phyloP scores from a whole-genome alignment of 2,797 vertebrate species.

The Leptoclinus maculatus region DNA sequence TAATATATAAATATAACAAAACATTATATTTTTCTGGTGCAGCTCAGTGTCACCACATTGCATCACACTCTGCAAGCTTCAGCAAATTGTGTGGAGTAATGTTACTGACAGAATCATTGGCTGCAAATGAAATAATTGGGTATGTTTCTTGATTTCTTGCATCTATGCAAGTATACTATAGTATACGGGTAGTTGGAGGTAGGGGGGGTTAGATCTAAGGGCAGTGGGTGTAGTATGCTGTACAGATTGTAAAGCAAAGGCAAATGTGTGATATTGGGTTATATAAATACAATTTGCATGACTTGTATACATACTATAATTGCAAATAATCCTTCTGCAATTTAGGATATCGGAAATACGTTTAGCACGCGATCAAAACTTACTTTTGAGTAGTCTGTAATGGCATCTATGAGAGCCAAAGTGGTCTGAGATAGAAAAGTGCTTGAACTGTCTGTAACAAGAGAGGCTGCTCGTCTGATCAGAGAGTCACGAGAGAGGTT shows the following conservation, averaged over 20 bases:
- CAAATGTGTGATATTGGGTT: neutral
- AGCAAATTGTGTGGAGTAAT: neutral
- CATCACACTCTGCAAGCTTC: neutral
- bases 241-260: neutral
- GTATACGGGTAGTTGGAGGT: too few species aligned
- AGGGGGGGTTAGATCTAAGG: neutral
- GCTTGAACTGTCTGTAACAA: constrained; percentile 93
- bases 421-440: constrained; percentile 95
- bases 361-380: constrained; percentile 6
- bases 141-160: neutral
- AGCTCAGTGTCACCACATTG: neutral
- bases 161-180: too few species aligned
- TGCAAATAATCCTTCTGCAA: neutral
- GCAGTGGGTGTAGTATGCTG: neutral
- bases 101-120: neutral
- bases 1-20: neutral
- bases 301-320: neutral
- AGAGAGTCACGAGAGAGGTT: constrained; percentile 91
- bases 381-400: constrained; percentile 94
- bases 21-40: neutral
- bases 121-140: neutral
- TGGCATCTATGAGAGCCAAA: constrained; percentile 89
- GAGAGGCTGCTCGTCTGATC: constrained; percentile 89
- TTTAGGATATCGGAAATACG: neutral
- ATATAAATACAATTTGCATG: neutral